Evolutionary conservation across 1,140 invertebrate species (phyloP), one percentile per base, ranked within the genome.

Genomic region (Littorina saxatilis): DNA sequence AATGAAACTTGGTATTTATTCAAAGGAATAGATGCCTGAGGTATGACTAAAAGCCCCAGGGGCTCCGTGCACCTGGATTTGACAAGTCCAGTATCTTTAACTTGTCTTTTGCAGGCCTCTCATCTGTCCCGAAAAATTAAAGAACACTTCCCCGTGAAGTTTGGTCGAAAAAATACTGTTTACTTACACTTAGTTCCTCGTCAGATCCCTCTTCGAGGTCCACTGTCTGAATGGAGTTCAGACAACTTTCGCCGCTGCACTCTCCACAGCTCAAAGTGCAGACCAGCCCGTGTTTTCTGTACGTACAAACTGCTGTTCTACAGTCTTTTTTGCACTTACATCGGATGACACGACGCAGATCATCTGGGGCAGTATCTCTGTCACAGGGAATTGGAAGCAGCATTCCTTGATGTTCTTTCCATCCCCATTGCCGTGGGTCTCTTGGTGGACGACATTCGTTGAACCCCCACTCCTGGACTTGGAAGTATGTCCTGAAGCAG

Each of bases 241-340:
- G n/a, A 63, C 83, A 84, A 50, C 29, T 79, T 58, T 78, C 39
- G n/a, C 83, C 79, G 43, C 40, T 32, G 35, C 83, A 84, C 50
- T 81, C 37, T 17, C 79, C 79, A 84, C 83, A 82, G 1, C 23
- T 66, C 58, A 15, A 5, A 15, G 83, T 58, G 43, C 80, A 84
- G 1, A 29, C 39, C 3, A 84, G 55, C 15, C 81, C 83, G 76
- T 84, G 61, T 66, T 82, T 84, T 23, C 74, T 50, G 70, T 78
- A 84, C 0, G 70, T 29, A 72, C 81, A 84, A 17, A 61, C 32
- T 43, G 68, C 79, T n/a, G 50, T 47, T 2, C 73, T 2, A 58
- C 83, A 84, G 37, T 79, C 50, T 39, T 1, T 27, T 29, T 82
- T 80, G 73, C 83, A 82, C 29, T 77, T 79, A 32, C 77, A 82